These are phyloP conservation scores for Carcharodon carcharias DNA, from an alignment of 2,797 vertebrate genomes.

Conservation along the genomic window DNA sequence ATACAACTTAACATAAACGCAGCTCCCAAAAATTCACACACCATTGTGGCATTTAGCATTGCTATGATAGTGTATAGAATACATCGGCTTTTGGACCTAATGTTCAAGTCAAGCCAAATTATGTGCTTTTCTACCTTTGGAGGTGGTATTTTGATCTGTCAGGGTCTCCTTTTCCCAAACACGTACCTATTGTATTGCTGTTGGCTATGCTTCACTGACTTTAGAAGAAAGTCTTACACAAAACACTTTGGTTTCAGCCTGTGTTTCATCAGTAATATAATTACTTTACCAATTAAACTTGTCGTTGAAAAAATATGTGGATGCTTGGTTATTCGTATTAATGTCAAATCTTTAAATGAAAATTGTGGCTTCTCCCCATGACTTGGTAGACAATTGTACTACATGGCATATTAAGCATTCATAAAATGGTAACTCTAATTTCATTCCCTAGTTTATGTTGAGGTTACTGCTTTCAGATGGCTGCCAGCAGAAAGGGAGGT, in stretches of 20 bases:
- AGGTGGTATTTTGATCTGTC: background rate
- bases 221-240: background rate
- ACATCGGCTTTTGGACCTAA: background rate
- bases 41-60: background rate
- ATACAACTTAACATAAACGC: background rate
- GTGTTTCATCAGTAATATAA: background rate
- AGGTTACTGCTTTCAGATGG: background rate
- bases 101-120: background rate
- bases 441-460: background rate
- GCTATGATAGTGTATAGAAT: background rate
- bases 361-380: background rate
- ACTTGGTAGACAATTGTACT: background rate
- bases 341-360: background rate
- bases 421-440: background rate
- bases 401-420: background rate
- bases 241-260: background rate
- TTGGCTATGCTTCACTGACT: background rate
- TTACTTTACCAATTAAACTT: slow-evolving; percentile 16
- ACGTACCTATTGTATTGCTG: background rate
- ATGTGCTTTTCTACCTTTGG: background rate
- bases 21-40: background rate
- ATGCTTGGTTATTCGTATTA: background rate
- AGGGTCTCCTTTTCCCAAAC: background rate
- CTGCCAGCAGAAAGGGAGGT: background rate
- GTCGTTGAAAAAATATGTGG: background rate